Percentiles rank a stretch among this genome's conserved stretches.
Evolutionary conservation across 2,113 vertebrate genomes (phyloP).

Genomic region (Hirundichthys speculiger): DNA sequence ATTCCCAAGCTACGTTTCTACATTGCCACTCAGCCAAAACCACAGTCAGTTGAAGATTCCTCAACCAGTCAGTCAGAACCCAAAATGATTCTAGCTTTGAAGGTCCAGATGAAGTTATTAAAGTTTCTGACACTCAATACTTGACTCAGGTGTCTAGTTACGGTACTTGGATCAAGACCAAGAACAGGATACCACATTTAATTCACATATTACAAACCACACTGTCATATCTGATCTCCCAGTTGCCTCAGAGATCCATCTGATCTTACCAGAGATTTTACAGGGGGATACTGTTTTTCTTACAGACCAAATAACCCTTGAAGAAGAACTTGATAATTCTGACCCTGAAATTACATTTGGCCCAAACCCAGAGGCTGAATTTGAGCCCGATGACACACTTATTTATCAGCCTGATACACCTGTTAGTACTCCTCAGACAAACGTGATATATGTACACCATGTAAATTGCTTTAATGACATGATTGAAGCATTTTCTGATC

Average conservation of each 20-base stretch:
- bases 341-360: constrained; percentile 4
- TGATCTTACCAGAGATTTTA: no score
- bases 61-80: not conserved
- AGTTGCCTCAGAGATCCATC: not conserved
- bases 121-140: not conserved
- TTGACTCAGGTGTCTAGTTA: not conserved
- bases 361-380: not conserved
- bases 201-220: not conserved
- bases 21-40: not conserved
- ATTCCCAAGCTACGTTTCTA: constrained; percentile 2
- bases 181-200: not conserved
- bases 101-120: not conserved
- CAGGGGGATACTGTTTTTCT: no score
- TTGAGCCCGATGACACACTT: not conserved
- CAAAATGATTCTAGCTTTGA: not conserved
- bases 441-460: not conserved
- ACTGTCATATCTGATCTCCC: not conserved
- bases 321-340: not conserved
- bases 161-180: not conserved
- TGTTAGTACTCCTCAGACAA: not conserved
- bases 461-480: constrained; percentile 6
- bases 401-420: not conserved
- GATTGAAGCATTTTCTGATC: constrained; percentile 21
- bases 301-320: no score
- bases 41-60: not conserved